Evolutionary conservation across 2,888 invertebrate genomes (phyloP).

Genomic region (Polymixis flavicincta): DNA sequence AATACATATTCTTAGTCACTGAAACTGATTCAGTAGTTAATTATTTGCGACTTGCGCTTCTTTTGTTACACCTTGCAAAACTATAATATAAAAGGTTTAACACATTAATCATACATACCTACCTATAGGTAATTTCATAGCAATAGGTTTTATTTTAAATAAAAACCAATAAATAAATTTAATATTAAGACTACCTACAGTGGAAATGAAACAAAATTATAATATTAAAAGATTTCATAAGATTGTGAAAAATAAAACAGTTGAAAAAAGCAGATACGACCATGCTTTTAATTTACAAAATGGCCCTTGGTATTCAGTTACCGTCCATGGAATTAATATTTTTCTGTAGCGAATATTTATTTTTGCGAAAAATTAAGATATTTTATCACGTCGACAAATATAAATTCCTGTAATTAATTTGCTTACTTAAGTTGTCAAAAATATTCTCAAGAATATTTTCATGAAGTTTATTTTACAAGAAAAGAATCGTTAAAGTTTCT

Average conservation of each 20-base stretch:
- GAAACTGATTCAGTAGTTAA: too few species aligned
- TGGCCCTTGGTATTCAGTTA: neutral
- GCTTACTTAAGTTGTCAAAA: slow-evolving; percentile 27
- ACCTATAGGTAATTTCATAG: too few species aligned
- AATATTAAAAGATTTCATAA: neutral
- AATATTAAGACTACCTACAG: neutral
- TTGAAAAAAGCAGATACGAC: neutral
- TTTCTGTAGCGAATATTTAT: neutral
- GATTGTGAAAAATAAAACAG: neutral
- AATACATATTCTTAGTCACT: too few species aligned
- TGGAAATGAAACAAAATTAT: neutral
- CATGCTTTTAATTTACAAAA: neutral
- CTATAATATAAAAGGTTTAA: too few species aligned
- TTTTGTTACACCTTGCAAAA: too few species aligned
- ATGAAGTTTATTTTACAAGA: slow-evolving; percentile 29
- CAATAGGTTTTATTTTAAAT: too few species aligned
- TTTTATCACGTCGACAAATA: slow-evolving; percentile 35
- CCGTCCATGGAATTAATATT: slow-evolving; percentile 12
- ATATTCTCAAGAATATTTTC: neutral
- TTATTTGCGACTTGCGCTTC: too few species aligned
- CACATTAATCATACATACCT: too few species aligned
- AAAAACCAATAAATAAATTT: too few species aligned
- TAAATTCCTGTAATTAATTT: slow-evolving; percentile 43
- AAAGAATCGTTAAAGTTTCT: slow-evolving; percentile 17
- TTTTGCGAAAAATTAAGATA: slow-evolving; percentile 1